A percentile compares a stretch with the other conserved stretches of the same genome.
phyloP scores from a whole-genome alignment of 2,113 vertebrate species.

The Rhea americana region DNA sequence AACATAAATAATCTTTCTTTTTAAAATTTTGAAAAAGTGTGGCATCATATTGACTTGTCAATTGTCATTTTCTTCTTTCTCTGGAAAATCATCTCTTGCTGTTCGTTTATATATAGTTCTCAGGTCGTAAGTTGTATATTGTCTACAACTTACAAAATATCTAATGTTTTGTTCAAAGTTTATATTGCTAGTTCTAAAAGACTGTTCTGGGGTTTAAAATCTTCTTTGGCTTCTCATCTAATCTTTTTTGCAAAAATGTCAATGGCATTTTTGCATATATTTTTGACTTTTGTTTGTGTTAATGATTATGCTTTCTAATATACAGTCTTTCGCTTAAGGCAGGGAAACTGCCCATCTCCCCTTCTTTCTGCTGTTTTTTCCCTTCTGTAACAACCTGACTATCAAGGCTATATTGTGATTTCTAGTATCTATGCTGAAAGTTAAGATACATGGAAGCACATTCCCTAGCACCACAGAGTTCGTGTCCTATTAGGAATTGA shows the following conservation, averaged over 20 bases:
- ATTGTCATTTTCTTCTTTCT: slow-evolving; percentile 6
- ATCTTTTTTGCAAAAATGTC: background rate
- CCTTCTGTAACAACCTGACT: background rate
- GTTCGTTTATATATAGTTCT: background rate
- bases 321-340: background rate
- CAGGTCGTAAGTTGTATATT: background rate
- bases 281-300: background rate
- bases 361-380: background rate
- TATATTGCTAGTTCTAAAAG: background rate
- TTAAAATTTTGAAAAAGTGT: slow-evolving; percentile 1
- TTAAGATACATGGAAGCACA: background rate
- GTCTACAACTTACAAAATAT: background rate
- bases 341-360: background rate
- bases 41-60: slow-evolving; percentile 5
- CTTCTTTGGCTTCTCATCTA: background rate
- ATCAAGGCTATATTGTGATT: background rate
- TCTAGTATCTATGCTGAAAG: background rate
- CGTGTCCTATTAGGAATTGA: background rate
- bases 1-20: background rate
- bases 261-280: background rate
- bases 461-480: background rate
- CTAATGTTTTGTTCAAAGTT: fast-evolving
- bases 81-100: background rate
- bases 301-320: background rate
- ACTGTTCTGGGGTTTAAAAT: background rate